Base-by-base conservation (phyloP, 2,888 invertebrate genomes). In the Hirtodrosophila alboralis region DNA sequence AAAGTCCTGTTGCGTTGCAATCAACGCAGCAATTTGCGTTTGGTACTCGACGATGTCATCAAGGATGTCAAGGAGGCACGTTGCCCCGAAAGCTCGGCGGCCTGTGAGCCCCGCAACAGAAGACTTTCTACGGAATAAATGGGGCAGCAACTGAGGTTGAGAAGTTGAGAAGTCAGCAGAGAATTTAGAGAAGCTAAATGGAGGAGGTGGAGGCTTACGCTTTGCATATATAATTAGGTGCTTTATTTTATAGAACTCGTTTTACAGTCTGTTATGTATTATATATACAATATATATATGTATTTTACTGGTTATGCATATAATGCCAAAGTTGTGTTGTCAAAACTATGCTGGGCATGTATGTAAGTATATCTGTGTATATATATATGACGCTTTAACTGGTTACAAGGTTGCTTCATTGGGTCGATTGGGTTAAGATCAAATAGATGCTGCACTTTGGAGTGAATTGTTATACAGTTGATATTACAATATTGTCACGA, bases 191-290 rank as follows among this genome's bases (percentile, higher is more conserved):
- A 6, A 21, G 10, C 10, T 8, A 10, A 16, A 7, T 4, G 45
- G 8, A 31, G 23, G 8, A 5, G 3, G 0, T 3, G 16, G 2
- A 12, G 3, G n/a, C 3, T 4, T n/a, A 1, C 18, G 31, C 3
- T 6, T 59, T 57, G 47, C 18, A 60, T 56, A 41, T 41, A 41
- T 62, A 40, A 69, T 54, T 33, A 36, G 37, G 13, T 10, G 9
- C 34, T 27, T 45, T 6, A 44, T 44, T 56, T 49, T 45, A 26
- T 64, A 65, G 60, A 80, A 84, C 78, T 73, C 28, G 78, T 76
- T 84, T 72, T n/a, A 1, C 10, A 13, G 8, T 13, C 10, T 33
- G 7, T 4, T 16, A 2, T 18, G 21, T 10, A 16, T 13, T 23
- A n/a, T n/a, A 13, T 23, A 21, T 23, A n/a, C n/a, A n/a, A n/a